Conservation (phyloP, 2,797 vertebrate species). For the Urophycis tenuis region DNA sequence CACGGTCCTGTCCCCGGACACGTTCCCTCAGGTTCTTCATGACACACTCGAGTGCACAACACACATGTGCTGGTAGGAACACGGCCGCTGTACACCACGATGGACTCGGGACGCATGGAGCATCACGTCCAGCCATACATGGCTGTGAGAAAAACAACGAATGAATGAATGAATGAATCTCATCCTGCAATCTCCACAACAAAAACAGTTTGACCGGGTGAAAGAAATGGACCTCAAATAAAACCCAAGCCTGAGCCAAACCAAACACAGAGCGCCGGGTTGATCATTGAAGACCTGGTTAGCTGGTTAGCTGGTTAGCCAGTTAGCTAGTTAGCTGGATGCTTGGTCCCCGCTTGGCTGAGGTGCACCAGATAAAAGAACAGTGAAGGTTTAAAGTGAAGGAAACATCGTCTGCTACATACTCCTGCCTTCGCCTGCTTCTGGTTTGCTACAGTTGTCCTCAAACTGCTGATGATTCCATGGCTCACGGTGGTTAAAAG, state of each 20-base stretch:
- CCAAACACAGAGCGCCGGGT: not conserved
- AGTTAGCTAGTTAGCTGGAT: too few species aligned
- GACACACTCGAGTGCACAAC: not conserved
- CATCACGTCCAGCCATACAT: not conserved
- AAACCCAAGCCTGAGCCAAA: not conserved
- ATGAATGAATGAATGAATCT: not conserved
- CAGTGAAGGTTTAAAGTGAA: too few species aligned
- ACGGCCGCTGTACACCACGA: not conserved
- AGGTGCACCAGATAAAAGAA: too few species aligned
- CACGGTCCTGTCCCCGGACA: too few species aligned
- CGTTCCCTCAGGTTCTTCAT: too few species aligned
- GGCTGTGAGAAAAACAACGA: not conserved
- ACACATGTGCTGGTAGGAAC: not conserved
- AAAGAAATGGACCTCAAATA: not conserved
- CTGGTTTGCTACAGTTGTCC: too few species aligned
- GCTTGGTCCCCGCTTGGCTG: too few species aligned
- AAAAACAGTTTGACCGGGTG: not conserved
- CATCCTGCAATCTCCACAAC: not conserved
- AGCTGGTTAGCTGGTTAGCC: too few species aligned
- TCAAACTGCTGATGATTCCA: too few species aligned
- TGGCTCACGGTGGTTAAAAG: too few species aligned
- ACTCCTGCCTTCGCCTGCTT: slow-evolving; percentile 2
- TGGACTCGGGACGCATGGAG: not conserved
- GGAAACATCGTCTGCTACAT: slow-evolving; percentile 7
- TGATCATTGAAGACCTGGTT: not conserved